Base-by-base conservation (phyloP, 2,797 vertebrate genomes). In the Calcarius lapponicus region DNA sequence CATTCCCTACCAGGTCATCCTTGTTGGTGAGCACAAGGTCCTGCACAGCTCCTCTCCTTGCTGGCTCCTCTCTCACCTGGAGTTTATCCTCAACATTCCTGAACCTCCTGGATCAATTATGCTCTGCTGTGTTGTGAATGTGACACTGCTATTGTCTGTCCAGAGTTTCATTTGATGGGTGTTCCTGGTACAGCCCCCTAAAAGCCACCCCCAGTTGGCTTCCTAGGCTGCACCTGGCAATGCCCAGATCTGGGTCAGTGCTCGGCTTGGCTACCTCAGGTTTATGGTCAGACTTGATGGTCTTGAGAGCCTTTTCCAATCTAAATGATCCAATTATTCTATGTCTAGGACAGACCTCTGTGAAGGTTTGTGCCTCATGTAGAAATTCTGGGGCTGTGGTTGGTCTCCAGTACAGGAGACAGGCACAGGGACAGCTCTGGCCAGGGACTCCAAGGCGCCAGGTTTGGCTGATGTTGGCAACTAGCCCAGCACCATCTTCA, bases 201-300 rank as follows among this genome's bases (percentile, higher is more conserved):
- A 76, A 61, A 61, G 18, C 47, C 21, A 60, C 13, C 7, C 16
- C 13, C 34, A 47, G 13, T 21, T 47, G 40, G 25, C 25, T 62
- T 76, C 56, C 56, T 40, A 40, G 64, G 24, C 64, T 61, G 56
- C 48, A 61, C 20, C 17, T 24, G 5, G 25, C 56, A 78, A 78
- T 48, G 48, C 11, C 40, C 42, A 62, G 7, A 24, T 31, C 34
- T 56, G 19, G 40, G 42, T 34, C 40, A 61, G 48, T 11, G 28
- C 48, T 69, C 36, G 48, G 28, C 42, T 22, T 3, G 3, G 48
- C 61, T 17, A 25, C n/a, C 19, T 36, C 62, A 79, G 20, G 8
- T 43, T 50, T 38, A 62, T 1, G 0, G 32, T 50, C 0, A 0
- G 42, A 73, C 24, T 67, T 40, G 16, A 54, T 47, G 36, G 38